Conservation (phyloP, 2,888 invertebrate genomes). For the Cheilosia vernalis region DNA sequence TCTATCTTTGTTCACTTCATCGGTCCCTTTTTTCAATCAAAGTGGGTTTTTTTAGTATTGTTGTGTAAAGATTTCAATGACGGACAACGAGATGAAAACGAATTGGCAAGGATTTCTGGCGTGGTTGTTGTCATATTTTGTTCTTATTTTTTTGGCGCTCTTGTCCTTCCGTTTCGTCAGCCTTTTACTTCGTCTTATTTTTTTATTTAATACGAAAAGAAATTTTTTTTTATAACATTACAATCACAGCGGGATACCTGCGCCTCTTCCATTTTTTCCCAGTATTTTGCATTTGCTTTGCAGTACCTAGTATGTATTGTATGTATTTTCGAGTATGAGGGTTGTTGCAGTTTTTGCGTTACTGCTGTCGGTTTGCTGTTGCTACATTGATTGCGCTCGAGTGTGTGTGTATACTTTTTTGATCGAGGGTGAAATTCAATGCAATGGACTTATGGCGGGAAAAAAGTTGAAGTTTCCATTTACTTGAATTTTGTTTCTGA, state of each 20-base stretch:
- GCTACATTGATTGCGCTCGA: slow-evolving; percentile 41
- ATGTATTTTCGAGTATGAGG: slow-evolving; percentile 47
- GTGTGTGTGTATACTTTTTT: slow-evolving; percentile 24
- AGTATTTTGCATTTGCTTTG: slow-evolving; percentile 68
- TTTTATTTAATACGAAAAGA: slow-evolving; percentile 44
- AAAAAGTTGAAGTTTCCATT: slow-evolving; percentile 33
- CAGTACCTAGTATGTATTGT: slow-evolving; percentile 2
- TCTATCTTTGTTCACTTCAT: slow-evolving; percentile 53
- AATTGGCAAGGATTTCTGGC: slow-evolving; percentile 69
- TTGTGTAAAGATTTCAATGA: slow-evolving; percentile 55
- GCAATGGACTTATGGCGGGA: slow-evolving; percentile 67
- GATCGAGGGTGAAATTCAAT: slow-evolving; percentile 72
- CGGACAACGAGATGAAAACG: slow-evolving; percentile 67
- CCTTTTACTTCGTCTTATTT: slow-evolving; percentile 27
- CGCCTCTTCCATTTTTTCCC: slow-evolving; percentile 53
- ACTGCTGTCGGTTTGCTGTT: slow-evolving; percentile 36
- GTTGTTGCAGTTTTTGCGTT: slow-evolving; percentile 70
- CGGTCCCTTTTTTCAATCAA: slow-evolving; percentile 65
- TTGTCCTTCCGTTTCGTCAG: slow-evolving; percentile 62
- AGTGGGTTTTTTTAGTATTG: slow-evolving; percentile 11
- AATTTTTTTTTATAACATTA: slow-evolving; percentile 39
- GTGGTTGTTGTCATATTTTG: slow-evolving; percentile 49
- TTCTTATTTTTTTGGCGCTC: slow-evolving; percentile 19
- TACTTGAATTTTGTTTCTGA: background rate
- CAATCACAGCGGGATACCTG: slow-evolving; percentile 73